A percentile compares a stretch with the other conserved stretches of the same genome.
These are phyloP conservation scores for Synaphobranchus kaupii DNA, from an alignment of 2,797 vertebrate genomes.

Conservation along the genomic window DNA sequence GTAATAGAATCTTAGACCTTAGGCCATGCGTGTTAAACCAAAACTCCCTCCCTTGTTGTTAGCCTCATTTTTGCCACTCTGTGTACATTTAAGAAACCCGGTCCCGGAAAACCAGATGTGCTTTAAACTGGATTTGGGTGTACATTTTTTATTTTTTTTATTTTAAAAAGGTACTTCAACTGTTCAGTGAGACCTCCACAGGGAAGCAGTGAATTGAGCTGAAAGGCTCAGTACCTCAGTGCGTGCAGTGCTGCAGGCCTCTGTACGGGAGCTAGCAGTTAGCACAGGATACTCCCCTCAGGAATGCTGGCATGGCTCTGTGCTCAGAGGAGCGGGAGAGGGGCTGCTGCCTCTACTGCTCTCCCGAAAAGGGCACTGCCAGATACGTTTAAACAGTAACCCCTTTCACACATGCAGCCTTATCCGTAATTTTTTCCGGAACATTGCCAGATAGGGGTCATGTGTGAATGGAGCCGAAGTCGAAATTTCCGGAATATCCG, in stretches of 20 bases:
- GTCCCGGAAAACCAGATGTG: constrained; percentile 9
- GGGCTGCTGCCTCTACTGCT: not conserved
- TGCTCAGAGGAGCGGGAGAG: not conserved
- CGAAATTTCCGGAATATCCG: too few relatives aligned
- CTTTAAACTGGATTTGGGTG: not conserved
- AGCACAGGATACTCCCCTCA: not conserved
- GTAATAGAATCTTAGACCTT: not conserved
- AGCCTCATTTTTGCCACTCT: constrained; percentile 10
- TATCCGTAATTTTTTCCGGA: too few relatives aligned
- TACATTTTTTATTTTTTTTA: too few relatives aligned
- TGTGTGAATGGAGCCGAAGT: too few relatives aligned
- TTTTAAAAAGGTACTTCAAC: not conserved
- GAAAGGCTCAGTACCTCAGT: not conserved
- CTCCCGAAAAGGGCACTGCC: not conserved
- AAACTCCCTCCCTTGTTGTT: not conserved
- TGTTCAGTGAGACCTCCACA: not conserved
- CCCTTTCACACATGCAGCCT: too few relatives aligned
- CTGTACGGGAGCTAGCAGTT: not conserved
- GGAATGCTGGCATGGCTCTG: not conserved
- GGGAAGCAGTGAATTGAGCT: not conserved
- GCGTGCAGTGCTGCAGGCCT: not conserved
- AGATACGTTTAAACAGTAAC: not conserved
- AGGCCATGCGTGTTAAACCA: not conserved
- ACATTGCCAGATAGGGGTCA: too few relatives aligned
- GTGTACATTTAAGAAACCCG: not conserved